These are phyloP conservation scores for Psittacula derbiana DNA, from an alignment of 2,797 vertebrate genomes.

Conservation along the genomic window DNA sequence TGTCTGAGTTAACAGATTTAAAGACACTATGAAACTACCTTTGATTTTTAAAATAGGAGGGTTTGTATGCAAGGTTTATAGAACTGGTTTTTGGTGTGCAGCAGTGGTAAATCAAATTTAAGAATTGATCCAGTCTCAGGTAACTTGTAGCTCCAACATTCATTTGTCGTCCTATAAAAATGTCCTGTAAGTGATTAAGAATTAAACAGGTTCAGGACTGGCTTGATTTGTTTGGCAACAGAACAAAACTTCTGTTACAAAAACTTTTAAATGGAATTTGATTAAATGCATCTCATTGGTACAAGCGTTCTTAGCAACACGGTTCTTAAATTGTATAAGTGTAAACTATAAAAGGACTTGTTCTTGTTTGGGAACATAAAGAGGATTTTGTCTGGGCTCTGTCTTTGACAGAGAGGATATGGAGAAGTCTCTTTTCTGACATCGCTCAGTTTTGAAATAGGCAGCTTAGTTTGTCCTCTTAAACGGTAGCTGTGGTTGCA, in stretches of 20 bases:
- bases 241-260: neutral
- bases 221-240: neutral
- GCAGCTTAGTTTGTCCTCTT: neutral
- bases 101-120: conserved; percentile 6
- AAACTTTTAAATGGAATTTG: neutral
- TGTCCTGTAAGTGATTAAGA: neutral
- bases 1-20: conserved; percentile 47
- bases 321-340: neutral
- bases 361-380: conserved; percentile 24
- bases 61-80: neutral
- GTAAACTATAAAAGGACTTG: neutral
- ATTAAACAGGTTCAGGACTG: neutral
- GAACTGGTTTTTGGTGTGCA: neutral
- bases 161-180: neutral
- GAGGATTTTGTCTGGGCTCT: conserved; percentile 16
- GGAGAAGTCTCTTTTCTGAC: conserved; percentile 5
- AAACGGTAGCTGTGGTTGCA: neutral
- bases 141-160: neutral
- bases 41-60: conserved; percentile 8
- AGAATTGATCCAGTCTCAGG: neutral
- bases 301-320: neutral
- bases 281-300: neutral
- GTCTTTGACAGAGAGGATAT: neutral
- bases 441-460: conserved; percentile 23
- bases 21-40: neutral